Conservation (phyloP, 2,888 invertebrate species). For the Drosophila helvetica region DNA sequence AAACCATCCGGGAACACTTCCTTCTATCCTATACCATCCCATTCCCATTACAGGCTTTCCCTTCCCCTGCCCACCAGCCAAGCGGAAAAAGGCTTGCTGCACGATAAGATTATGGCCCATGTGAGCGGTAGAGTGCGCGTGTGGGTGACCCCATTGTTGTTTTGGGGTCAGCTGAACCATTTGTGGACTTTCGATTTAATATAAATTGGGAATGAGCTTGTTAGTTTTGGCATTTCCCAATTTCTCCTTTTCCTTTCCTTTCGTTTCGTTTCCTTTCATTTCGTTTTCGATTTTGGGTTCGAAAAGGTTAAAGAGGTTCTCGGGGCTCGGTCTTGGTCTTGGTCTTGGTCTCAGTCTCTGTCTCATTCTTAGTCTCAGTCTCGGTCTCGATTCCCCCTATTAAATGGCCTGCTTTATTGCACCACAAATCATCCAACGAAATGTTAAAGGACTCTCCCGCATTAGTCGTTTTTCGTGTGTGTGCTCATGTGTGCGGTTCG, state of each 20-base stretch:
- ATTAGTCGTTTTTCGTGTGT: not conserved
- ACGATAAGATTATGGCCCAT: constrained; percentile 64
- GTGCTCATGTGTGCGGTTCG: constrained; percentile 26
- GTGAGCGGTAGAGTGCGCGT: constrained; percentile 12
- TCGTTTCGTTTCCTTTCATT: constrained; percentile 25
- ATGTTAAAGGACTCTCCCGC: constrained; percentile 38
- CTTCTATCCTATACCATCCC: constrained; percentile 17
- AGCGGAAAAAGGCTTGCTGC: constrained; percentile 73
- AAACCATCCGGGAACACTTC: constrained; percentile 13
- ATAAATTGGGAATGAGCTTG: constrained; percentile 76
- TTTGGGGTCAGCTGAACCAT: constrained; percentile 46
- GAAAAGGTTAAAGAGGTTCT: constrained; percentile 43
- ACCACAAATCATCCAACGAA: constrained; percentile 65
- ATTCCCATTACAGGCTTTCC: constrained; percentile 18
- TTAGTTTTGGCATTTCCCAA: constrained; percentile 58
- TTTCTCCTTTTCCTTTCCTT: constrained; percentile 16
- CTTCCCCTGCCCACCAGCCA: constrained; percentile 7
- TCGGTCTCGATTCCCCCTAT: constrained; percentile 24
- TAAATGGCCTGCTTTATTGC: constrained; percentile 69
- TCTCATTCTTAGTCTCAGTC: constrained; percentile 3
- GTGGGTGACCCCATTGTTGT: constrained; percentile 43
- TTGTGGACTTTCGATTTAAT: constrained; percentile 67
- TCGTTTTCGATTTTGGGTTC: constrained; percentile 15
- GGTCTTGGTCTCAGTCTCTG: not conserved
- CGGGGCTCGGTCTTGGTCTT: not conserved